A percentile compares a stretch with the other conserved stretches of the same genome.
phyloP scores from a whole-genome alignment of 2,888 invertebrate genomes.

The Merodon equestris region DNA sequence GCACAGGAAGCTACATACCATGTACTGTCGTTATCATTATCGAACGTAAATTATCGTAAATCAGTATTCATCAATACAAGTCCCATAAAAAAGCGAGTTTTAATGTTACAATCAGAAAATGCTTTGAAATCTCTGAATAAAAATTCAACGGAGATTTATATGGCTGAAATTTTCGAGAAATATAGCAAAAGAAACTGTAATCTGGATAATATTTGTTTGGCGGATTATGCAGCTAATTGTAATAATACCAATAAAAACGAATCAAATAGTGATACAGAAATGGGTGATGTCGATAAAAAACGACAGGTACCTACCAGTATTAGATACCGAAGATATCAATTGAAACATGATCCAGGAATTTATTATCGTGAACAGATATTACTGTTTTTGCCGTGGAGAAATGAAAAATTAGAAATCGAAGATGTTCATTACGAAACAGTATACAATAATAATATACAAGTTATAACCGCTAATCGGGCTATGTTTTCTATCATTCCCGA shows the following conservation, averaged over 20 bases:
- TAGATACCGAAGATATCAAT: slow-evolving; percentile 2
- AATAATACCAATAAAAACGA: background rate
- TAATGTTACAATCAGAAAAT: background rate
- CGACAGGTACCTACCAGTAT: background rate
- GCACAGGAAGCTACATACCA: slow-evolving; percentile 26
- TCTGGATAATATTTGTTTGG: background rate
- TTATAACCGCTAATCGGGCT: background rate
- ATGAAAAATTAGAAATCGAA: slow-evolving; percentile 1
- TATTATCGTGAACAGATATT: slow-evolving; percentile 12
- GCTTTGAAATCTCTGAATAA: background rate
- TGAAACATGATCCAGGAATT: background rate
- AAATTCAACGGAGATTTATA: slow-evolving; percentile 1
- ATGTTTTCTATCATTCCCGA: slow-evolving; percentile 1
- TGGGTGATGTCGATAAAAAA: background rate
- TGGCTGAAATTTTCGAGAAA: slow-evolving; percentile 6
- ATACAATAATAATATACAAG: background rate
- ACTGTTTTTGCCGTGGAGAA: slow-evolving; percentile 6
- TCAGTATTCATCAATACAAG: too few species aligned
- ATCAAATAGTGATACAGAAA: background rate
- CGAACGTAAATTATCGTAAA: too few species aligned
- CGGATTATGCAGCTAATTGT: slow-evolving; percentile 6
- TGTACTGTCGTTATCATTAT: too few species aligned
- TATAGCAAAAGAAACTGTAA: background rate
- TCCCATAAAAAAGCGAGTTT: background rate
- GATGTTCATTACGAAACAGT: background rate